Conservation (phyloP, 2,797 vertebrate genomes). For the Serranus cabrilla region DNA sequence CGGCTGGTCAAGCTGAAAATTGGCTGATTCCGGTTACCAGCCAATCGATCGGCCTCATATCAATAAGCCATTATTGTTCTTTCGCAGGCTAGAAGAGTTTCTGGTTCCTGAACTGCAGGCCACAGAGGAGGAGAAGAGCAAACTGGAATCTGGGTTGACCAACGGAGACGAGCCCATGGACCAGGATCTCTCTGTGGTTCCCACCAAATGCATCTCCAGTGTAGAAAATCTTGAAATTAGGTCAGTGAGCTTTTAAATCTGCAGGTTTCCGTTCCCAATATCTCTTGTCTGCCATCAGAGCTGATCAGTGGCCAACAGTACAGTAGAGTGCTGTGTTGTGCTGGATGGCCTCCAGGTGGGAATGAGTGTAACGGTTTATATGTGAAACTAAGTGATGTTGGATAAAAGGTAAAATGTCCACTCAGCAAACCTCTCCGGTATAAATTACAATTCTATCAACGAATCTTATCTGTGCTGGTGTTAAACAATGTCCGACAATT, state of each 20-base stretch:
- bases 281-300: not conserved
- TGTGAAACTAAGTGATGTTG: slow-evolving; percentile 2
- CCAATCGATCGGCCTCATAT: not conserved
- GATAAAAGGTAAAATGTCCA: not conserved
- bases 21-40: too few species aligned
- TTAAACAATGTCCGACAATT: slow-evolving; percentile 13
- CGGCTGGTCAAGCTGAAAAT: too few species aligned
- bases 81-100: slow-evolving; percentile 95
- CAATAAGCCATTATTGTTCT: slow-evolving; percentile 7
- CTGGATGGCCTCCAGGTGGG: slow-evolving; percentile 28
- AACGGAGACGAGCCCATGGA: slow-evolving; percentile 99
- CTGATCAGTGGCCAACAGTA: slow-evolving; percentile 13
- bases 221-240: slow-evolving; percentile 96
- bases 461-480: slow-evolving; percentile 2
- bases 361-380: slow-evolving; percentile 23
- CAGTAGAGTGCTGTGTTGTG: not conserved
- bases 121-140: slow-evolving; percentile 98
- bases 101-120: slow-evolving; percentile 98
- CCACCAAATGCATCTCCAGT: slow-evolving; percentile 95
- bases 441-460: slow-evolving; percentile 13
- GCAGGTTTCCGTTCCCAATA: slow-evolving; percentile 3
- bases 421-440: slow-evolving; percentile 20
- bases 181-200: slow-evolving; percentile 97
- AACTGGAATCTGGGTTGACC: slow-evolving; percentile 94
- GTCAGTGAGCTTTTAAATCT: slow-evolving; percentile 81